Percentiles rank a stretch among this genome's conserved stretches.
Evolutionary conservation across 2,797 vertebrate genomes (phyloP).

Genomic region (Carapus acus): DNA sequence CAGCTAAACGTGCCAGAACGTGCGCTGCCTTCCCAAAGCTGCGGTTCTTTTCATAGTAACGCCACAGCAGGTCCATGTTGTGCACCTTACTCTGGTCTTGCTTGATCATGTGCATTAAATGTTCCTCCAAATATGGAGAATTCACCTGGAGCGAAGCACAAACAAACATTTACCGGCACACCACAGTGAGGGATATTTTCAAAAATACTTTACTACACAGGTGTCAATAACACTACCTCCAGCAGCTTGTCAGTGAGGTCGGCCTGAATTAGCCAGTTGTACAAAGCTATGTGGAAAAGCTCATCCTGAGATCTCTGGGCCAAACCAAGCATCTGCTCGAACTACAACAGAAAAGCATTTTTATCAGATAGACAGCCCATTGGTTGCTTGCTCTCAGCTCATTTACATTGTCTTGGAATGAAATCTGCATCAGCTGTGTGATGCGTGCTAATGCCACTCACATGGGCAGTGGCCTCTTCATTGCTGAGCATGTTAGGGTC

Average conservation of each 20-base stretch:
- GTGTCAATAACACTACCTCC: conserved; percentile 86
- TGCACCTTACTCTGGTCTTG: conserved; percentile 94
- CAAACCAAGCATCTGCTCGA: conserved; percentile 91
- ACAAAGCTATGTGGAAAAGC: conserved; percentile 94
- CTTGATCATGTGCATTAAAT: conserved; percentile 92
- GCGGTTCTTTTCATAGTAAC: conserved; percentile 94
- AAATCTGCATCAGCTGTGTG: conserved; percentile 1
- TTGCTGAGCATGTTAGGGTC: conserved; percentile 99
- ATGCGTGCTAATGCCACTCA: too few species aligned
- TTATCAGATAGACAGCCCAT: conserved; percentile 32
- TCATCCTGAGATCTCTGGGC: conserved; percentile 93
- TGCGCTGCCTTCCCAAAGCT: conserved; percentile 92
- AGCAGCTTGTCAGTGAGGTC: conserved; percentile 93
- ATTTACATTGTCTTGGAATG: background rate
- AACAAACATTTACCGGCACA: background rate
- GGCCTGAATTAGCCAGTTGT: conserved; percentile 96
- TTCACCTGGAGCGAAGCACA: conserved; percentile 74
- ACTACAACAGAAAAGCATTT: conserved; percentile 65
- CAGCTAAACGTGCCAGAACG: conserved; percentile 86
- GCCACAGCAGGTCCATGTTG: conserved; percentile 96
- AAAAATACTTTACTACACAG: too few species aligned
- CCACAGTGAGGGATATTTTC: too few species aligned
- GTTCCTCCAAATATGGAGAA: conserved; percentile 91
- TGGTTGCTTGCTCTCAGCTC: too few species aligned
- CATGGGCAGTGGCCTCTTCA: conserved; percentile 93